Conservation (phyloP, 2,888 invertebrate genomes). For the Arenicola marina region DNA sequence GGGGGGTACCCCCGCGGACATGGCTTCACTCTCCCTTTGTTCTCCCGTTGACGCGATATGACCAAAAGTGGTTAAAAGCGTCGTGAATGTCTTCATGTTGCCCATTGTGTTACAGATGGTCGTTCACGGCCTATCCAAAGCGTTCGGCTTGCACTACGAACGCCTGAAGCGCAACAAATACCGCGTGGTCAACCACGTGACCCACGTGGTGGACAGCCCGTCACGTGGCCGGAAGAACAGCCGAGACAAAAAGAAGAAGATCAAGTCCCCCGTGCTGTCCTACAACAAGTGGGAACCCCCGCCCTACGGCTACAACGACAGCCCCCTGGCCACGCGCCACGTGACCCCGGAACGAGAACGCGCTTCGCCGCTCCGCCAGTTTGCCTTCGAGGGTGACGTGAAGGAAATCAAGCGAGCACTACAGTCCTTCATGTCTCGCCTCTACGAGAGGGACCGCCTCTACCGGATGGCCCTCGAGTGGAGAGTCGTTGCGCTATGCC, state of each 20-base stretch:
- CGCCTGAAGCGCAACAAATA: slow-evolving; percentile 11
- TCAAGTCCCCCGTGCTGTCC: slow-evolving; percentile 28
- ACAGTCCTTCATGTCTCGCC: slow-evolving; percentile 41
- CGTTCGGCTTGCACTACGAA: slow-evolving; percentile 51
- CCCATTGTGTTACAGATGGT: slow-evolving; percentile 41
- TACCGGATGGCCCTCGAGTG: slow-evolving; percentile 43
- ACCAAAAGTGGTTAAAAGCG: no score
- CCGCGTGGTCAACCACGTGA: slow-evolving; percentile 25
- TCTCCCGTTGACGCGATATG: no score
- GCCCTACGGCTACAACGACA: slow-evolving; percentile 3
- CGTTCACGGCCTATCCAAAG: slow-evolving; percentile 48
- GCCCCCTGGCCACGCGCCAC: slow-evolving; percentile 9
- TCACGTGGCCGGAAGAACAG: slow-evolving; percentile 22
- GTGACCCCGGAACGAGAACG: slow-evolving; percentile 10
- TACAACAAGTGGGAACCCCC: slow-evolving; percentile 31
- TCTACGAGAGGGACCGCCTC: slow-evolving; percentile 43
- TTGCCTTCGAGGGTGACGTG: slow-evolving; percentile 50
- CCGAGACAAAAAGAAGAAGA: slow-evolving; percentile 27
- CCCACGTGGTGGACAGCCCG: slow-evolving; percentile 27
- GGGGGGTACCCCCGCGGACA: no score
- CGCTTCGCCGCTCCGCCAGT: slow-evolving; percentile 6
- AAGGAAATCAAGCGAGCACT: slow-evolving; percentile 47
- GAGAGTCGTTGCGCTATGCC: slow-evolving; percentile 33
- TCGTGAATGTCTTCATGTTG: no score
- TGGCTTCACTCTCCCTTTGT: no score